Base-by-base conservation (phyloP, 2,888 invertebrate species). In the Cistogaster globosa region DNA sequence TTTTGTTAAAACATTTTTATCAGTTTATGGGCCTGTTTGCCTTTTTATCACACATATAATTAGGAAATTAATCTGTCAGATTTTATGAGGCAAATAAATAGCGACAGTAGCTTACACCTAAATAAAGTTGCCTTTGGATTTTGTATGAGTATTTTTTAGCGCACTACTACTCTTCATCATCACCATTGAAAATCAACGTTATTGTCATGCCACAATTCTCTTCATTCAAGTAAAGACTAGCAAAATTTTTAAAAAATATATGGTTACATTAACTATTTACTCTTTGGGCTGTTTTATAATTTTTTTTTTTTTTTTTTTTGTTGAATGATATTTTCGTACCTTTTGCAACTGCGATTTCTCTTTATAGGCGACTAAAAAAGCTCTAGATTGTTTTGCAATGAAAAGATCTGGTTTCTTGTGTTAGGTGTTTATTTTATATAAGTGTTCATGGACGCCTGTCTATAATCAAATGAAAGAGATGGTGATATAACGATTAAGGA, bases 11-110 rank as follows among this genome's bases (percentile, higher is more conserved):
- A 51, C 2, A 11, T 65, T 69, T 36, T 67, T 71, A 63, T 57
- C 53, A 58, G 63, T 62, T 81, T 77, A 68, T 78, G 77, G 72
- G 32, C 32, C 55, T 32, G 48, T n/a, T 71, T 12, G 12, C 63
- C 72, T 81, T 87, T 80, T 86, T 69, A 65, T 57, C 69, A 62
- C 72, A 78, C 86, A 77, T 80, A 77, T 86, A 87, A 88, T 88
- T 87, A 87, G 86, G 82, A 88, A 87, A 88, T 87, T 87, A 87
- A 88, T 87, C 87, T 87, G 83, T 86, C 87, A 87, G 86, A 65
- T 83, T 87, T 87, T 87, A 87, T 85, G 84, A 86, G 68, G 80
- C 83, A 87, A 65, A 85, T 69, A 57, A 81, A 81, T 75, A 62
- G 74, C 22, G 62, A 57, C 67, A 68, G 38, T 26, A 60, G 77